Base-by-base conservation (phyloP, 2,888 invertebrate genomes). In the Antitype chi region DNA sequence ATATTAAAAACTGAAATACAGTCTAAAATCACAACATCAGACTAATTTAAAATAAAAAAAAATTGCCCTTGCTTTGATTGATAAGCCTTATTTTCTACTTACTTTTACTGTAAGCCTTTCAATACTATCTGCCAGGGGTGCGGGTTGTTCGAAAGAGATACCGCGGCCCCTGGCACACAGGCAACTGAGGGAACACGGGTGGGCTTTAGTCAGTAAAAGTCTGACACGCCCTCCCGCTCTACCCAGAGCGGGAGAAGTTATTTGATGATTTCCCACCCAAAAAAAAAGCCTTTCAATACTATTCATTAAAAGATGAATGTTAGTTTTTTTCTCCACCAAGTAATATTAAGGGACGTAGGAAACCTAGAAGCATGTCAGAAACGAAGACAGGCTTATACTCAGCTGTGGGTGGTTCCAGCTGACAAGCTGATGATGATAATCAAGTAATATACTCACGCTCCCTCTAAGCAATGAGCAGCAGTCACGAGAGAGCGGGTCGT, bases 401-500 rank as follows among this genome's bases (percentile, higher is more conserved):
- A 38, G 23, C 9, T 25, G 11, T 38, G 11, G 8, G 6, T 43
- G 28, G 15, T 20, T n/a, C 28, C 25, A 2, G 43, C 28, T 20
- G 9, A n/a, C 13, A 55, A n/a, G 17, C 17, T 25, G 11, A 28
- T 15, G 6, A n/a, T n/a, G 17, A 38, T 28, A 4, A 67, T 32
- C 17, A 67, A 67, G 32, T 32, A 55, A 55, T 9, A 38, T 69
- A 89, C 89, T 88, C 57, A 90, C 90, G 15, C 0, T 70, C 89
- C 90, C 0, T 20, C 70, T 28, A 86, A 79, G 72, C 92, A 92
- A 52, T 92, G 91, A 8, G 92, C 92, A 62, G 90, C 91, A 17
- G 90, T 85, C 49, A 92, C 0, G 0, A 89, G 17, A 23, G 62
- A 70, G 0, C 25, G 28, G 4, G 47, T 0, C 6, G 76, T 91